A percentile compares a stretch with the other conserved stretches of the same genome.
Evolutionary conservation across 2,888 invertebrate species (phyloP).

Genomic region (Apamea crenata): DNA sequence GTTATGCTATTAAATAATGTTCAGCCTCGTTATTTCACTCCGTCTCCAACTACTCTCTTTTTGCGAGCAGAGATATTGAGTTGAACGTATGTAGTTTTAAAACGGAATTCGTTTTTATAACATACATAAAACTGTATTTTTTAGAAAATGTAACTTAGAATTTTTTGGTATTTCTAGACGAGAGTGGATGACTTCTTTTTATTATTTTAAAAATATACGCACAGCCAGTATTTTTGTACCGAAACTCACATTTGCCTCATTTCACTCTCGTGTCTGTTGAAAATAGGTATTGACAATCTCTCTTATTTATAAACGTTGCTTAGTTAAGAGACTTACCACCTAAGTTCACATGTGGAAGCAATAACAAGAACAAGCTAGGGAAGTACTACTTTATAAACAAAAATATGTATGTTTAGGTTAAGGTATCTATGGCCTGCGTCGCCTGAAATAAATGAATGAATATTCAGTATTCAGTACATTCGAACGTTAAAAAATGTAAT

Average conservation of each 20-base stretch:
- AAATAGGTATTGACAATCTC: too few species aligned
- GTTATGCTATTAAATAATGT: neutral
- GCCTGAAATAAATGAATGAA: too few species aligned
- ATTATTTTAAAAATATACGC: neutral
- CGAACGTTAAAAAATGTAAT: too few species aligned
- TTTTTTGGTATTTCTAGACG: neutral
- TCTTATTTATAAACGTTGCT: too few species aligned
- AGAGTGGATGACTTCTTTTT: neutral
- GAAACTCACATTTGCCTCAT: neutral
- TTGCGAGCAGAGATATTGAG: constrained; percentile 6
- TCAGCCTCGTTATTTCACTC: neutral
- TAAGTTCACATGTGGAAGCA: too few species aligned
- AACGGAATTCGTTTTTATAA: constrained; percentile 27
- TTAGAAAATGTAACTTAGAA: neutral
- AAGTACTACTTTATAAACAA: too few species aligned
- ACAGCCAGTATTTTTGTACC: neutral
- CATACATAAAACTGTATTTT: neutral
- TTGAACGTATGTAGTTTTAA: constrained; percentile 7
- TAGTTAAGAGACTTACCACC: too few species aligned
- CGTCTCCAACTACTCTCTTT: constrained; percentile 1
- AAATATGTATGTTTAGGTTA: too few species aligned
- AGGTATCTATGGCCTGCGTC: too few species aligned
- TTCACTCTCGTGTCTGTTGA: too few species aligned
- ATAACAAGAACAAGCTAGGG: too few species aligned
- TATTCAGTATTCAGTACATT: too few species aligned